These are phyloP conservation scores for Coluber constrictor DNA, from an alignment of 2,797 vertebrate genomes.

Conservation along the genomic window DNA sequence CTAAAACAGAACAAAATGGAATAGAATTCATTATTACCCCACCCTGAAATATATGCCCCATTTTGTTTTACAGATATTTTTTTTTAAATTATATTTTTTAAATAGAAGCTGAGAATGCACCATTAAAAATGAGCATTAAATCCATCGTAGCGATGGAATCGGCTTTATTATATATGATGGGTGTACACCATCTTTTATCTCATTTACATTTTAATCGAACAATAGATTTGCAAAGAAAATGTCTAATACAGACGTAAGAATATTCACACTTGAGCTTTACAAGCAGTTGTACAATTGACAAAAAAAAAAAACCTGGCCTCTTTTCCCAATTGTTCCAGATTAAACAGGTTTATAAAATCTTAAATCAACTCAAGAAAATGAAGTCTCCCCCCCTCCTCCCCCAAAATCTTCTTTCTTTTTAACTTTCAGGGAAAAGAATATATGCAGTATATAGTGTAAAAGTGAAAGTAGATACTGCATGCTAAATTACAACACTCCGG, in stretches of 20 bases:
- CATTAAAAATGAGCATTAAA: slow-evolving; percentile 91
- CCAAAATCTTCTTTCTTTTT: slow-evolving; percentile 65
- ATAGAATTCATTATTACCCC: slow-evolving; percentile 88
- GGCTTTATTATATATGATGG: slow-evolving; percentile 97
- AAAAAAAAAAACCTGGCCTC: slow-evolving; percentile 79
- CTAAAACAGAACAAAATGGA: slow-evolving; percentile 89
- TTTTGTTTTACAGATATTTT: slow-evolving; percentile 81
- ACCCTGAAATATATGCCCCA: slow-evolving; percentile 73
- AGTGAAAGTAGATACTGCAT: slow-evolving; percentile 90
- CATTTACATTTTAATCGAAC: slow-evolving; percentile 99
- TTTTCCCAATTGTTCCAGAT: slow-evolving; percentile 80
- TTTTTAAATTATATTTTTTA: slow-evolving; percentile 89
- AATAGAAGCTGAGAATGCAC: slow-evolving; percentile 92
- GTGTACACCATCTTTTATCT: slow-evolving; percentile 97
- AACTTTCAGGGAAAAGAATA: slow-evolving; percentile 84
- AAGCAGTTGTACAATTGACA: slow-evolving; percentile 90
- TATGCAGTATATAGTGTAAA: slow-evolving; percentile 82
- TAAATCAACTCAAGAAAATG: slow-evolving; percentile 78
- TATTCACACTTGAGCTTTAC: slow-evolving; percentile 91
- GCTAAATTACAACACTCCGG: slow-evolving; percentile 87
- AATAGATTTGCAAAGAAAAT: slow-evolving; percentile 99
- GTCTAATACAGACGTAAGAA: slow-evolving; percentile 99
- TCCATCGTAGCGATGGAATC: slow-evolving; percentile 96
- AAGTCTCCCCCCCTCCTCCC: slow-evolving; percentile 3
- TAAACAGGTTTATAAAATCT: slow-evolving; percentile 84